A percentile compares a stretch with the other conserved stretches of the same genome.
phyloP scores from a whole-genome alignment of 2,113 vertebrate species.

The Erythrolamprus reginae region DNA sequence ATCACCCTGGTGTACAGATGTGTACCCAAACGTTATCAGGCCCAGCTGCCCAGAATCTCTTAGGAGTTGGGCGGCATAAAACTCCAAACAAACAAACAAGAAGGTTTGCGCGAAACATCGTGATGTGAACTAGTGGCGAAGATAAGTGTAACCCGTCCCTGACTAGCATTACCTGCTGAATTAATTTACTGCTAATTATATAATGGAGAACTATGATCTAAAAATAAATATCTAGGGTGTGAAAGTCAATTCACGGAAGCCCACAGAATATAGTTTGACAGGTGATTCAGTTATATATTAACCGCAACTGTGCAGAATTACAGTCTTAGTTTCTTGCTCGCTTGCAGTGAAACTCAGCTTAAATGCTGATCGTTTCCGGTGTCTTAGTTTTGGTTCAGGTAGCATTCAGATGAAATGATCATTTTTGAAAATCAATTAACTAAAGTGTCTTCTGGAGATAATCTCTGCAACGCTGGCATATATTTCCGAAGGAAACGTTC shows the following conservation, averaged over 20 bases:
- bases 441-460: conserved; percentile 5
- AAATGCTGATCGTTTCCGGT: neutral
- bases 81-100: too few relatives aligned
- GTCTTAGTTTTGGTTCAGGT: neutral
- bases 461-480: neutral
- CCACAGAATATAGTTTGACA: neutral
- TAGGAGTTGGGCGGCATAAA: too few relatives aligned
- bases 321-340: neutral
- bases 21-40: too few relatives aligned
- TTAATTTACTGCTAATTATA: neutral
- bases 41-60: too few relatives aligned
- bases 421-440: conserved; percentile 31
- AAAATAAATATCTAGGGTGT: neutral
- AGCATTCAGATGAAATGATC: conserved; percentile 1
- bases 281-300: neutral
- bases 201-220: neutral
- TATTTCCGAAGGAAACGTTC: conserved; percentile 25
- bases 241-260: neutral
- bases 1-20: too few relatives aligned
- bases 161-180: neutral
- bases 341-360: neutral
- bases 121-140: too few relatives aligned
- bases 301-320: neutral
- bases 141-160: too few relatives aligned
- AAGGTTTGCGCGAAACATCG: too few relatives aligned